Evolutionary conservation across 2,888 invertebrate genomes (phyloP).

Genomic region (Stegophylla sp.): DNA sequence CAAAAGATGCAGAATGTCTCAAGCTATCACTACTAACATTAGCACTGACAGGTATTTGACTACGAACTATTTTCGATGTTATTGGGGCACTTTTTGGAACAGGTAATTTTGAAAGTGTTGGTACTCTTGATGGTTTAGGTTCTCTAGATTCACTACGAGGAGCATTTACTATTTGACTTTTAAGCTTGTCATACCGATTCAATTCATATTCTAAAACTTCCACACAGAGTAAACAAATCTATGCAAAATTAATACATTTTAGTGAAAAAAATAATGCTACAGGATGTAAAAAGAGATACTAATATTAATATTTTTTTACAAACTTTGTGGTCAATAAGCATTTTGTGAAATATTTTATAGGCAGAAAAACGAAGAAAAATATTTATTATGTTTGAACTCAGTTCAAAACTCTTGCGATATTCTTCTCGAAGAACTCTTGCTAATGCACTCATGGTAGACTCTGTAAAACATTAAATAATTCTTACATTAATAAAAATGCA

Average conservation of each 20-base stretch:
- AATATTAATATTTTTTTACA: constrained; percentile 61
- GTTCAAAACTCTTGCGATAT: constrained; percentile 94
- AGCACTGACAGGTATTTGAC: constrained; percentile 60
- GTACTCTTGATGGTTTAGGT: constrained; percentile 64
- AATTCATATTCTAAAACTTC: constrained; percentile 95
- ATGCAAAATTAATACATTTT: constrained; percentile 46
- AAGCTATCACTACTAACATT: constrained; percentile 39
- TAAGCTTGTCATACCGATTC: constrained; percentile 91
- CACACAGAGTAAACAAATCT: constrained; percentile 96
- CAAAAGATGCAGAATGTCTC: constrained; percentile 51
- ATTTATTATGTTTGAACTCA: constrained; percentile 95
- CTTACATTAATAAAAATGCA: not conserved
- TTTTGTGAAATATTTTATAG: constrained; percentile 91
- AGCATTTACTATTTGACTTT: constrained; percentile 72
- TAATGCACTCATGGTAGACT: constrained; percentile 92
- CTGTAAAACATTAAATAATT: constrained; percentile 67
- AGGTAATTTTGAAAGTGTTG: constrained; percentile 60
- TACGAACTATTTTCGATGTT: constrained; percentile 59
- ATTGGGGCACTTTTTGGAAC: constrained; percentile 59
- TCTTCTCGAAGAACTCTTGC: constrained; percentile 95
- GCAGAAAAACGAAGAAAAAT: constrained; percentile 97
- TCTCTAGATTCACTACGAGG: constrained; percentile 60
- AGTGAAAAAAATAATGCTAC: constrained; percentile 24
- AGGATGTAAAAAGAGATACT: constrained; percentile 30
- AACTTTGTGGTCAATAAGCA: constrained; percentile 93